Evolutionary conservation across 2,797 vertebrate genomes (phyloP).

Genomic region (Sebastes cheni): DNA sequence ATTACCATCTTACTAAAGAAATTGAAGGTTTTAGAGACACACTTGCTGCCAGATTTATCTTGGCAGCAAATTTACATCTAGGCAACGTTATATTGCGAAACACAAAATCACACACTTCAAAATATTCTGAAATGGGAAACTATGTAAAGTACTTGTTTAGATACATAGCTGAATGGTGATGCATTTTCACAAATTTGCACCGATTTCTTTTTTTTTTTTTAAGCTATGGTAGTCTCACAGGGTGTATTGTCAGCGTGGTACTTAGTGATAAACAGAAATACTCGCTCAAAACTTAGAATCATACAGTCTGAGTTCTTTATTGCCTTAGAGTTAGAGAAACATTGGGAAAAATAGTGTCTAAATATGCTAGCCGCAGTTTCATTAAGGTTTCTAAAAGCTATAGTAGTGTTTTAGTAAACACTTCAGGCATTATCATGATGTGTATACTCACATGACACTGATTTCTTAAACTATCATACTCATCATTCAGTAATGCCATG

Average conservation of each 20-base stretch:
- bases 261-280: too few species aligned
- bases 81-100: conserved; percentile 8
- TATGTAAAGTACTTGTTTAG: background rate
- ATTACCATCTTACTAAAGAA: conserved; percentile 48
- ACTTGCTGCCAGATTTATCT: conserved; percentile 16
- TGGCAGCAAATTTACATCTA: conserved; percentile 30
- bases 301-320: too few species aligned
- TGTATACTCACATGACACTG: background rate
- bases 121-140: background rate
- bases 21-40: conserved; percentile 12
- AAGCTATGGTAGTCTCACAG: background rate
- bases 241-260: too few species aligned
- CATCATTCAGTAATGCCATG: background rate
- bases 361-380: background rate
- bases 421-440: background rate
- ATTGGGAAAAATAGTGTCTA: too few species aligned
- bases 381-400: background rate
- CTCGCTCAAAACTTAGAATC: too few species aligned
- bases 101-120: background rate
- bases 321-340: too few species aligned
- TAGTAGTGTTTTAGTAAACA: background rate
- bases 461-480: background rate
- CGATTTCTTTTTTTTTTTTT: background rate
- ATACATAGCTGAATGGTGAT: background rate
- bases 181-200: background rate